Evolutionary conservation across 2,797 vertebrate species (phyloP), one percentile per base, ranked within the genome.

Genomic region (Epinephelus malabaricus): DNA sequence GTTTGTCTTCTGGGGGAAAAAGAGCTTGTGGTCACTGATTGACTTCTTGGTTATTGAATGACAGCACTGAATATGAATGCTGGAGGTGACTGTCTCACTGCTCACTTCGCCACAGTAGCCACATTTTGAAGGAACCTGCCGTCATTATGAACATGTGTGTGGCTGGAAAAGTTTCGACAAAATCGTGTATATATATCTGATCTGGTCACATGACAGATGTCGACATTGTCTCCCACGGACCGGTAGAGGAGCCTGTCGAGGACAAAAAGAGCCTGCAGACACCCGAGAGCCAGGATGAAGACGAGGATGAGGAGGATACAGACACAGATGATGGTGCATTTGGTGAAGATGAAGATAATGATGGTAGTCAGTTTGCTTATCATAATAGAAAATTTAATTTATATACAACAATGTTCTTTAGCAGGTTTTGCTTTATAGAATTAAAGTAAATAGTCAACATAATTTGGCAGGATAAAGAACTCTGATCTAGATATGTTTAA

Each of bases 151-250:
- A 67, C 68, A 76, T 81, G 59, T 82, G 66, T 86, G 65, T 78
- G 77, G 84, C 78, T 86, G 59, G 47, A 66, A 5, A 74, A 34
- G 50, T 78, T 73, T 78, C 47, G 65, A 80, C 81, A 73, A 77
- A 78, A 61, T 56, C 38, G 71, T 82, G 12, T 61, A 50, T 66
- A 14, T 79, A 77, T 86, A 73, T 91, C 46, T 92, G 82, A 89
- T 92, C 64, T 94, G 92, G 90, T 93, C 88, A 93, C 88, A 86
- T 79, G 91, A 85, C 92, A 92, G 90, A 91, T 91, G 83, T 79
- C 30, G 79, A 86, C 85, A 60, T 66, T 74, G 82, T 83, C 81
- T 69, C 76, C 83, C 76, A 53, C 9, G 85, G 78, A 89, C 76
- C 78, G 0, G 59, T 83, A 90, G 91, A 87, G 81, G 90, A 90